Percentiles rank a stretch among this genome's conserved stretches.
Evolutionary conservation across 2,113 vertebrate genomes (phyloP).

Genomic region (Varanus komodoensis): DNA sequence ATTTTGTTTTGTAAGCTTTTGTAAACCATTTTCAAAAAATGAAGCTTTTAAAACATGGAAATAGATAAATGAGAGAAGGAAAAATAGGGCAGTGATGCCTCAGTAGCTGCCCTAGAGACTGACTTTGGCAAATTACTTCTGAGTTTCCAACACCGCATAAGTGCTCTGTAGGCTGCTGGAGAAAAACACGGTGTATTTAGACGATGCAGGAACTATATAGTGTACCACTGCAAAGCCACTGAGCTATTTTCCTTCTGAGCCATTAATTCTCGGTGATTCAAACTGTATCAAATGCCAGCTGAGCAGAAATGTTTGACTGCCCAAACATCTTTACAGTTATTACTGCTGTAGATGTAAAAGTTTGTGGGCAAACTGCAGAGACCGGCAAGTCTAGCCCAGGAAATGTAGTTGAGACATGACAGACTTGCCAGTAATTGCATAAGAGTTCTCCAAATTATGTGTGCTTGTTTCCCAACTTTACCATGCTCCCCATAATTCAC

Average conservation of each 20-base stretch:
- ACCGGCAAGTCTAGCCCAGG: background rate
- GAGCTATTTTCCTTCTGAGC: constrained; percentile 30
- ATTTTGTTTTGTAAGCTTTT: constrained; percentile 57
- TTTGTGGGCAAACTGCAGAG: constrained; percentile 13
- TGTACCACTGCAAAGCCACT: background rate
- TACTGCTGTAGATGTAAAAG: constrained; percentile 17
- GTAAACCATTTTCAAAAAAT: constrained; percentile 44
- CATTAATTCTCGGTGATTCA: constrained; percentile 38
- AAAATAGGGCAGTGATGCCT: background rate
- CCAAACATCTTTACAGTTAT: background rate
- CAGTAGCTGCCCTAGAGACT: background rate
- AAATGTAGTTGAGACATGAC: background rate
- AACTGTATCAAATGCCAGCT: background rate
- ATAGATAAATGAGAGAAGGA: background rate
- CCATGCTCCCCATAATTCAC: background rate
- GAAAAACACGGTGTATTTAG: background rate
- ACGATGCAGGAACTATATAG: background rate
- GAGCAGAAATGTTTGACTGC: constrained; percentile 36
- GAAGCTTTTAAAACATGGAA: background rate
- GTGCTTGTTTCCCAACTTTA: background rate
- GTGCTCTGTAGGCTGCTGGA: background rate
- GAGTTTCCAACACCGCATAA: background rate
- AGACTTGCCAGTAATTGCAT: background rate
- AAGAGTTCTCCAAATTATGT: background rate
- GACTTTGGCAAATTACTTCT: constrained; percentile 9